Conservation (phyloP, 2,797 vertebrate species). For the Microcaecilia unicolor region DNA sequence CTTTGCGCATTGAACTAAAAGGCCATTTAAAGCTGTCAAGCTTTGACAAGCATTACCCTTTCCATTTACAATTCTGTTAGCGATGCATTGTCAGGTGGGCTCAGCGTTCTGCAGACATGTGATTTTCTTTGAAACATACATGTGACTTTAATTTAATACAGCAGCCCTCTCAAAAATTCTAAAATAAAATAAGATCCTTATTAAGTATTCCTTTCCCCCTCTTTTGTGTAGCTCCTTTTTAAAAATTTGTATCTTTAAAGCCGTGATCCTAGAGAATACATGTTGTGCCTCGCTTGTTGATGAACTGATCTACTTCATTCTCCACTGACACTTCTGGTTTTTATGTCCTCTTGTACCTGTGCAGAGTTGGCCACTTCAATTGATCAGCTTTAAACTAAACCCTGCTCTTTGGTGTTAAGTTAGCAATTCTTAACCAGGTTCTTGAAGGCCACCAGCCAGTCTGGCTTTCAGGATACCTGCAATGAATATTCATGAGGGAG, state of each 20-base stretch:
- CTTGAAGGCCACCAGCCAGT: too few relatives aligned
- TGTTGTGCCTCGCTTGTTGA: too few relatives aligned
- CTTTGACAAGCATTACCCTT: conserved; percentile 78
- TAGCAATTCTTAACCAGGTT: too few relatives aligned
- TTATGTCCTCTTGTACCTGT: too few relatives aligned
- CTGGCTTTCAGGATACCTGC: too few relatives aligned
- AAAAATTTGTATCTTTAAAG: conserved; percentile 19
- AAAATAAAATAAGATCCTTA: conserved; percentile 37
- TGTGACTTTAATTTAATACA: conserved; percentile 80
- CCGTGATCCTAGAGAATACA: too few relatives aligned
- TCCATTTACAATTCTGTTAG: conserved; percentile 78
- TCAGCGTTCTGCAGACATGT: conserved; percentile 63
- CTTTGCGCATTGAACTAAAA: conserved; percentile 72
- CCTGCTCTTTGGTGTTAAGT: too few relatives aligned
- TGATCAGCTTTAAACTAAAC: too few relatives aligned
- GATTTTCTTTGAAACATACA: conserved; percentile 69
- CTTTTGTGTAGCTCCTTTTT: conserved; percentile 36
- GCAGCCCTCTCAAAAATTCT: conserved; percentile 49
- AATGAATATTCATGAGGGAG: too few relatives aligned
- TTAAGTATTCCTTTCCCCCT: conserved; percentile 58
- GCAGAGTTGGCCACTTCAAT: too few relatives aligned
- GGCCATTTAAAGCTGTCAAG: conserved; percentile 76
- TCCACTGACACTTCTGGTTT: too few relatives aligned
- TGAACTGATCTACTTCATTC: too few relatives aligned
- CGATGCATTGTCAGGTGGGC: conserved; percentile 64